A percentile compares a stretch with the other conserved stretches of the same genome.
Conservation (phyloP, 1,140 invertebrate genomes). For the Drosophila repletoides region DNA sequence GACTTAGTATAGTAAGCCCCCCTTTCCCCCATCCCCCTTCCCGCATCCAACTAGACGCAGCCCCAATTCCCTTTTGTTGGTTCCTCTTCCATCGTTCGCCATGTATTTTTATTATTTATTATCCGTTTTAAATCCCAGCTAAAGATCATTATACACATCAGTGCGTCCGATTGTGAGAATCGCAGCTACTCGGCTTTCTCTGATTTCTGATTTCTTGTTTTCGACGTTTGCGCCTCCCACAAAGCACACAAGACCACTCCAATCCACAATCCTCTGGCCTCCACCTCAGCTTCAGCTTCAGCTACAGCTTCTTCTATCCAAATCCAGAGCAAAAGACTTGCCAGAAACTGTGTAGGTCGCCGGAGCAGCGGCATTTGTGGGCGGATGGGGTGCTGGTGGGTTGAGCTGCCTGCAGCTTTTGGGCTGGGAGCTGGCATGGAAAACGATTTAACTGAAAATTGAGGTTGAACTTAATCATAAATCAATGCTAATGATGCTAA, state of each 20-base stretch:
- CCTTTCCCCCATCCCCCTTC: too few relatives aligned
- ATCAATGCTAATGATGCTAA: slow-evolving; percentile 82
- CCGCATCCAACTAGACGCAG: too few relatives aligned
- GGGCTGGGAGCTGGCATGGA: slow-evolving; percentile 50
- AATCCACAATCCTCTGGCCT: background rate
- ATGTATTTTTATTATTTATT: slow-evolving; percentile 81
- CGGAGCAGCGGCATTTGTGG: background rate
- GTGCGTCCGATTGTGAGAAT: slow-evolving; percentile 78
- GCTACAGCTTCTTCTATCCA: slow-evolving; percentile 3
- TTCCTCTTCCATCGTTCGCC: slow-evolving; percentile 26
- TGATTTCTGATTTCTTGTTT: slow-evolving; percentile 80
- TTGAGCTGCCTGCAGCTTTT: background rate
- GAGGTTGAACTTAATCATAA: slow-evolving; percentile 82
- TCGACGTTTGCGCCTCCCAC: slow-evolving; percentile 60
- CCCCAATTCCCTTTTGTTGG: slow-evolving; percentile 3
- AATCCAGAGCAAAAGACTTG: slow-evolving; percentile 37
- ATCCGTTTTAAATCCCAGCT: slow-evolving; percentile 79
- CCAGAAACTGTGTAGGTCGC: slow-evolving; percentile 17
- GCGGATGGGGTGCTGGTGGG: background rate
- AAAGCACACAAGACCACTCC: background rate
- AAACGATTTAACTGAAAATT: slow-evolving; percentile 82
- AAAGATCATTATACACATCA: slow-evolving; percentile 82
- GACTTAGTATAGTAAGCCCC: slow-evolving; percentile 67
- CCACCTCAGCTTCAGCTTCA: background rate
- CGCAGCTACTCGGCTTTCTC: slow-evolving; percentile 77